Base-by-base conservation (phyloP, 2,888 invertebrate species). In the Electrophaes corylata region DNA sequence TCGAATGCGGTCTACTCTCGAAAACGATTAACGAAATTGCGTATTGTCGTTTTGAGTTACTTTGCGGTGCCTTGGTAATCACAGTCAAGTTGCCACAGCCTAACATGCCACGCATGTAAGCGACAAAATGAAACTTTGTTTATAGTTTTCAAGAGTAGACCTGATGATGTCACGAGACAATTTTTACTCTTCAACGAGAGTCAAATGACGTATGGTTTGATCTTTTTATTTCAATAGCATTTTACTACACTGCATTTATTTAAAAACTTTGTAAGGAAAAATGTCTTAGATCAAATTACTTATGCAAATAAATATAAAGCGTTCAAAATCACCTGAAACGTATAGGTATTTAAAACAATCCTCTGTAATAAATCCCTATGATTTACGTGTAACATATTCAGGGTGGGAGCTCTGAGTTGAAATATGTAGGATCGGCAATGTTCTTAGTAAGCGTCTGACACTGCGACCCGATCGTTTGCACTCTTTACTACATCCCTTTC, bases 401-500 rank as follows among this genome's bases (percentile, higher is more conserved):
- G 56, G 67, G 67, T 65, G 63, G 66, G 41, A 35, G 39, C 64
- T 69, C 62, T 65, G 58, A 69, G 72, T 73, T 79, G 75, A 81
- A 77, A 79, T 78, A 78, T 80, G 82, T 81, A 74, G 79, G 78
- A 84, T 84, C 81, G 82, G 76, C 83, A 81, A 85, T 84, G 84
- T 84, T 83, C 82, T 80, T 78, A 80, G 78, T 67, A 70, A 70
- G 69, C 74, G 82, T 71, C 84, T 86, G 86, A 87, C 86, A 84
- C 80, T 78, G 81, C 81, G 84, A 79, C 82, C 81, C 84, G 83
- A 75, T 88, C 91, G 89, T 90, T 90, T 87, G 88, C 89, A 89
- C 90, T 90, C 88, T 89, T 90, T 90, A 90, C 86, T 84, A 81
- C 84, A 83, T 84, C 86, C 86, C 84, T 81, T 83, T 85, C 85